phyloP scores from a whole-genome alignment of 1,140 invertebrate genomes.

The Bombus impatiens region DNA sequence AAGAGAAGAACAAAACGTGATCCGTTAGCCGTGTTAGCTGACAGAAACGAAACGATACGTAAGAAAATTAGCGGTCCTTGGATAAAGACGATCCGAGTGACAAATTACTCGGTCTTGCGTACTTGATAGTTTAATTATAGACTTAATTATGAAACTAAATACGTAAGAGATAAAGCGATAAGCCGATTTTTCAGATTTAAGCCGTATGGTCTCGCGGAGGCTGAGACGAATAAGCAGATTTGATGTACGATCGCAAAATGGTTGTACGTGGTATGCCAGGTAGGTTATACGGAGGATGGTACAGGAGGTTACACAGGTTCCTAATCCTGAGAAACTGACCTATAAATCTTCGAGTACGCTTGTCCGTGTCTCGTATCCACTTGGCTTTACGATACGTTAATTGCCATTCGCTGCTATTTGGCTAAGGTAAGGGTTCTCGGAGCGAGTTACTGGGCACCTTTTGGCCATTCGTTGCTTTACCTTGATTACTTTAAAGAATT shows the following conservation, averaged over 20 bases:
- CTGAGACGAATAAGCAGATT: no score
- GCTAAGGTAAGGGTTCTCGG: background rate
- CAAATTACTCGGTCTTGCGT: no score
- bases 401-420: slow-evolving; percentile 7
- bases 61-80: no score
- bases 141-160: no score
- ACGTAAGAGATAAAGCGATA: no score
- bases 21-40: no score
- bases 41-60: no score
- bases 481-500: no score
- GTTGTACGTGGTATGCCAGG: background rate
- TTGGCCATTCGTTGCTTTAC: background rate
- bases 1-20: no score
- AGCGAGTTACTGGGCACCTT: background rate
- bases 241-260: background rate
- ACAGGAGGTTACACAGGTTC: background rate
- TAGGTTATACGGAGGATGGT: background rate
- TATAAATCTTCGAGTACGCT: slow-evolving; percentile 8
- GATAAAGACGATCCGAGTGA: no score
- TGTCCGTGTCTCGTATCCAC: background rate
- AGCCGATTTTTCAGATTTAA: background rate
- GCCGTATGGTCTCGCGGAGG: background rate
- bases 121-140: background rate
- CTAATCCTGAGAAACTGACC: slow-evolving; percentile 31
- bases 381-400: slow-evolving; percentile 17